Evolutionary conservation across 2,113 vertebrate genomes (phyloP).

Genomic region (Mesoclemmys tuberculata): DNA sequence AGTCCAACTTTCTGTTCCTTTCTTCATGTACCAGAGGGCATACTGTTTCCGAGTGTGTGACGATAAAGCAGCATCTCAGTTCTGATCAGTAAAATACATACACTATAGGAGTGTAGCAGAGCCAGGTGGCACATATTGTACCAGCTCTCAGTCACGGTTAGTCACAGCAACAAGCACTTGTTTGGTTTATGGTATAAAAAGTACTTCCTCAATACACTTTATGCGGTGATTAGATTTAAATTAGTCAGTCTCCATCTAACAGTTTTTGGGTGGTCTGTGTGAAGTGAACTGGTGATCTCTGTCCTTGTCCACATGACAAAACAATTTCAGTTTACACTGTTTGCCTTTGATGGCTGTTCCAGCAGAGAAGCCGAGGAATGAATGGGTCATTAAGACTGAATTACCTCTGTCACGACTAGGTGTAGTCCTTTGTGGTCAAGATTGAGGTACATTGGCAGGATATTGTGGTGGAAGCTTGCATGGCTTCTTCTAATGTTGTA

Average conservation of each 20-base stretch:
- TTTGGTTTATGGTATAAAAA: neutral
- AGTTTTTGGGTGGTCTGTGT: neutral
- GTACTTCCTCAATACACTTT: neutral
- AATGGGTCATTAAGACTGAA: neutral
- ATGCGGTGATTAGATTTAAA: neutral
- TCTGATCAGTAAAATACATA: neutral
- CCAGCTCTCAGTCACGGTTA: neutral
- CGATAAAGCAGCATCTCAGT: neutral
- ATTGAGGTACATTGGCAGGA: neutral
- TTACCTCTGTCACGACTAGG: neutral
- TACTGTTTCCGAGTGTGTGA: neutral
- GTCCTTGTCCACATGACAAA: neutral
- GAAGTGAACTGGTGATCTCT: neutral
- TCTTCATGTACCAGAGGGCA: neutral
- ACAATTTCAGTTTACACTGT: neutral
- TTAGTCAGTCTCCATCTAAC: neutral
- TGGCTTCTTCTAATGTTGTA: neutral
- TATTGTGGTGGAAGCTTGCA: neutral
- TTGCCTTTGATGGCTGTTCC: neutral
- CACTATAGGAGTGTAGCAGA: neutral
- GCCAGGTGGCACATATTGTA: neutral
- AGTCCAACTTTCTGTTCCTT: neutral
- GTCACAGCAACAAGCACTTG: neutral
- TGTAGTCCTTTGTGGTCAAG: neutral
- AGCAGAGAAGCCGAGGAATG: neutral